Evolutionary conservation across 2,113 vertebrate genomes (phyloP), one percentile per base, ranked within the genome.

Genomic region (Microtus richardsoni): DNA sequence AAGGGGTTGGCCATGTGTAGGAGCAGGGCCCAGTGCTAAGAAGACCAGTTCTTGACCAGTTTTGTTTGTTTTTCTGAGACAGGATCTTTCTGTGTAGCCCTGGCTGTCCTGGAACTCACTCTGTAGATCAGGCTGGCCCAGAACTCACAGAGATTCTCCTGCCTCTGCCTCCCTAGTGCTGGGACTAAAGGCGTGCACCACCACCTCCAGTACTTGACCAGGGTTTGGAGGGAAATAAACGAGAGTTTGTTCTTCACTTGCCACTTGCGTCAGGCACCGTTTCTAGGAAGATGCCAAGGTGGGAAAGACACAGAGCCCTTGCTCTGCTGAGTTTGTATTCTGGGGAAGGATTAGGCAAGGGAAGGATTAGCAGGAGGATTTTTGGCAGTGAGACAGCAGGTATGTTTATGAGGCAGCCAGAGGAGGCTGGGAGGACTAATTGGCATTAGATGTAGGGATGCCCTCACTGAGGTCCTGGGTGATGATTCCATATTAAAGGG

Each of bases 341-440:
- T 36, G 13, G 10, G 28, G 19, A 22, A 21, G 66, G 24, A 28
- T 21, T 5, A 24, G 22, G 60, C 60, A 1, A 22, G 0, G 9
- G 16, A 49, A 44, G 19, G 13, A 10, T 6, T 1, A 14, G 7
- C 3, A 0, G 16, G 39, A 3, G 1, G 0, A 21, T 79, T 52
- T 60, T 2, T 9, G 41, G 47, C 1, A 39, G 86, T 68, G 39
- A 33, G 22, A 3, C 10, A 24, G 36, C 30, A 26, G 47, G 62
- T 5, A 11, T 24, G 54, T 52, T 70, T 58, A 2, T 74, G 94
- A 74, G 54, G 24, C 17, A 12, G 5, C 8, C 21, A 41, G 66
- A 44, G 79, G 22, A 0, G 7, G 66, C 22, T 21, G 33, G 3
- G 33, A 3, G 0, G 41, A 17, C 7, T 47, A 17, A 86, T 36